Conservation (phyloP, 2,113 vertebrate species). For the Ia io region DNA sequence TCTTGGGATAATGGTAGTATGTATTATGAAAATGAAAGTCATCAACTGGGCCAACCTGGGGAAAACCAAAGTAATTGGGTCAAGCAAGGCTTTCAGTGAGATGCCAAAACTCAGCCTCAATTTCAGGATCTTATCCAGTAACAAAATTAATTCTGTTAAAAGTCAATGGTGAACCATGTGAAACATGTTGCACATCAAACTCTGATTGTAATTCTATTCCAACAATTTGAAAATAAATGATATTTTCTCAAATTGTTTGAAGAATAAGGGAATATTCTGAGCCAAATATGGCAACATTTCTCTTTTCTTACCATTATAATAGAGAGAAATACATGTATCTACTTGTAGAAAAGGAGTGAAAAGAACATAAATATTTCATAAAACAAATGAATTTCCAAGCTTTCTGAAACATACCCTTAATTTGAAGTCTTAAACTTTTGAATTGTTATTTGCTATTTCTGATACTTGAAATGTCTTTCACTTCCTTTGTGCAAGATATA, state of each 20-base stretch:
- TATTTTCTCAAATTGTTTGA: neutral
- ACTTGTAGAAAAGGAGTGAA: neutral
- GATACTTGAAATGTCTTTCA: neutral
- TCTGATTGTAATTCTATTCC: neutral
- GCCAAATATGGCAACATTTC: neutral
- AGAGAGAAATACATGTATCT: neutral
- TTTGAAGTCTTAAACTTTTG: neutral
- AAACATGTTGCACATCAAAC: neutral
- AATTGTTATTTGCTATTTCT: neutral
- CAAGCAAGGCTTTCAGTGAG: neutral
- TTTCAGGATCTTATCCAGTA: neutral
- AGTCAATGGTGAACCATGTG: neutral
- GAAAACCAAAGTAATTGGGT: neutral
- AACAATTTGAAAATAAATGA: neutral
- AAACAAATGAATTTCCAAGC: neutral
- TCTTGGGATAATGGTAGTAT: neutral
- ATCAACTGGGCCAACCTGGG: fast-evolving
- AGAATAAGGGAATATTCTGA: neutral
- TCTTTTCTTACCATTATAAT: neutral
- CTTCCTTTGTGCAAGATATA: neutral
- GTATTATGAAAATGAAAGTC: neutral
- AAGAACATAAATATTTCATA: neutral
- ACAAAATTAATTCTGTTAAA: neutral
- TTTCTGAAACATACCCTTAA: neutral
- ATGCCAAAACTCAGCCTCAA: neutral